Percentiles rank a stretch among this genome's conserved stretches.
These are phyloP conservation scores for Cheirogaleus major DNA, from an alignment of 2,797 vertebrate species.

Conservation along the genomic window DNA sequence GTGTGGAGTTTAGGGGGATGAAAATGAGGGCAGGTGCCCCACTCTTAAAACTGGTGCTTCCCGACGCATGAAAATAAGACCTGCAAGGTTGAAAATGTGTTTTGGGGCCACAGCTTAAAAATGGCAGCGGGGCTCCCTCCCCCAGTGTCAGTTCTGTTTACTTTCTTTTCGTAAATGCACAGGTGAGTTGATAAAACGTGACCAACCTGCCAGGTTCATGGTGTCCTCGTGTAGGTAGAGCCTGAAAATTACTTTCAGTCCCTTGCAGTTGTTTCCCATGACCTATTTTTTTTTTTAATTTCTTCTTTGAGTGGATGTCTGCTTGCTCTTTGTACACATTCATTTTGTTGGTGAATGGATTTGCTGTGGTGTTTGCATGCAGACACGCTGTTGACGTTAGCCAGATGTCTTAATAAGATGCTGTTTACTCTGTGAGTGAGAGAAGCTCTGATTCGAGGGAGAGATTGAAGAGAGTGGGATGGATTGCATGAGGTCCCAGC, in stretches of 20 bases:
- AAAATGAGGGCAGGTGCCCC: accelerated
- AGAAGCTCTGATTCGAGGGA: background rate
- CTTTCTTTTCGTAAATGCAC: background rate
- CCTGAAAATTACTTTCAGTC: background rate
- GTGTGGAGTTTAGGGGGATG: background rate
- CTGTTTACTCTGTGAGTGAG: background rate
- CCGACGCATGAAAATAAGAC: accelerated
- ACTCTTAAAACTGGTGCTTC: background rate
- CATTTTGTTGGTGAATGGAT: background rate
- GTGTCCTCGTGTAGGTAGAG: accelerated
- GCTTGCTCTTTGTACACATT: background rate
- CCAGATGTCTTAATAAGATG: background rate
- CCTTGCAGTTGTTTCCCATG: accelerated
- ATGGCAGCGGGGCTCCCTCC: accelerated
- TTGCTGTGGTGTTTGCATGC: accelerated
- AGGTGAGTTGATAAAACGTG: accelerated
- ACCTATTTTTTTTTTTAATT: background rate
- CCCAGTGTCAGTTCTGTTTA: accelerated
- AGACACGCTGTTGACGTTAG: background rate
- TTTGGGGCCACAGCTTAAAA: accelerated
- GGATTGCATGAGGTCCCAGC: accelerated
- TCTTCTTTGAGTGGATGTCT: accelerated
- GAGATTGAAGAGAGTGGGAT: too few species aligned
- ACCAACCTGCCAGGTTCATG: background rate
- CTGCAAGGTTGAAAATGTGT: accelerated